These are phyloP conservation scores for Philaethria dido DNA, from an alignment of 2,888 invertebrate genomes.

Conservation along the genomic window DNA sequence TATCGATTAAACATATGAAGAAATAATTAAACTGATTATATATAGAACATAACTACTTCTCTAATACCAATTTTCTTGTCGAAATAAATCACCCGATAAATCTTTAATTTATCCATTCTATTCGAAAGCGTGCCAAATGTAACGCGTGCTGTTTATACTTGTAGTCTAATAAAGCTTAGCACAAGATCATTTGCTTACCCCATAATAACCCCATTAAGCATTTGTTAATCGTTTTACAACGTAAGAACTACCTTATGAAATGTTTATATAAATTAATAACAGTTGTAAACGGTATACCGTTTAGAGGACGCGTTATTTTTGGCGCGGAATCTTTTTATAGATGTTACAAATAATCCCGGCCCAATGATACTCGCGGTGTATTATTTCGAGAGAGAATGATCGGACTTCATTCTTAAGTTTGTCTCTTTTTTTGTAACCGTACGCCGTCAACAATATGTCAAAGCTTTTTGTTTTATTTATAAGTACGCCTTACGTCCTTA, in stretches of 20 bases:
- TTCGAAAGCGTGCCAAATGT: constrained; percentile 18
- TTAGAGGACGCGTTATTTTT: constrained; percentile 45
- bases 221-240: constrained; percentile 29
- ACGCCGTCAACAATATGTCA: constrained; percentile 10
- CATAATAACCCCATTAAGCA: constrained; percentile 12
- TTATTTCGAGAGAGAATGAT: constrained; percentile 32
- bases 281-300: constrained; percentile 41
- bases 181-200: constrained; percentile 18
- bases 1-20: neutral
- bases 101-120: constrained; percentile 14
- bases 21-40: neutral
- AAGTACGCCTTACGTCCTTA: neutral
- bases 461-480: neutral
- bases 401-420: constrained; percentile 17
- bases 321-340: constrained; percentile 40
- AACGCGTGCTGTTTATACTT: constrained; percentile 4
- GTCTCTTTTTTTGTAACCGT: neutral
- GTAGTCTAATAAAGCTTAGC: constrained; percentile 19
- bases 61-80: constrained; percentile 18
- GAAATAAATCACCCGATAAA: constrained; percentile 18
- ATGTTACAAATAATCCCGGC: constrained; percentile 38
- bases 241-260: constrained; percentile 37
- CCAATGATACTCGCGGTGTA: constrained; percentile 29
- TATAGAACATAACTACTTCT: neutral
- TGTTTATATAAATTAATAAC: constrained; percentile 44